A percentile compares a stretch with the other conserved stretches of the same genome.
These are phyloP conservation scores for Pheucticus melanocephalus DNA, from an alignment of 2,113 vertebrate species.

Conservation along the genomic window DNA sequence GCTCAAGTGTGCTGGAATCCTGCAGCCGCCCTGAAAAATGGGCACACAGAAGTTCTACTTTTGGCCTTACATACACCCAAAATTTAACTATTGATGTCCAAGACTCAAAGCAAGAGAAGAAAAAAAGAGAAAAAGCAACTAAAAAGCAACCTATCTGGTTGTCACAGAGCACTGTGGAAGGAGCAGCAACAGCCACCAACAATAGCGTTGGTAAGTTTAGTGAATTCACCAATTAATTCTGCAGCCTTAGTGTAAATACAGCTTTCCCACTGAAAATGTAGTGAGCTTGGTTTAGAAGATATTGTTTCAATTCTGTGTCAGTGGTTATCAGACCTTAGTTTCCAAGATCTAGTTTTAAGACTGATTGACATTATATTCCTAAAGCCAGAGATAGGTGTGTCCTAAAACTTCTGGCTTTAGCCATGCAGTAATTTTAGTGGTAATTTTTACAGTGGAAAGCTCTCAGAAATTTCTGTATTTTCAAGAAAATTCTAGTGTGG, in stretches of 20 bases:
- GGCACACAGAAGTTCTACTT: neutral
- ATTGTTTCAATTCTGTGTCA: neutral
- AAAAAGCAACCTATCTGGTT: constrained; percentile 64
- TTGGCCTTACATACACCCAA: constrained; percentile 35
- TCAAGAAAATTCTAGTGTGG: neutral
- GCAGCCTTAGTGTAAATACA: neutral
- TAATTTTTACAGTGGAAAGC: neutral
- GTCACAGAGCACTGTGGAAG: constrained; percentile 43
- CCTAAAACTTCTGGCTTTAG: neutral
- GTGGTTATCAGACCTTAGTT: neutral
- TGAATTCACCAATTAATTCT: neutral
- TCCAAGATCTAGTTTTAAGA: neutral
- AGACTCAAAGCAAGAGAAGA: constrained; percentile 20
- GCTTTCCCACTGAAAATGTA: neutral
- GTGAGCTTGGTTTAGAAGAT: neutral
- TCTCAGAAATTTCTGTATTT: neutral
- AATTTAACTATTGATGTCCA: constrained; percentile 44
- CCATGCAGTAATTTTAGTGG: neutral
- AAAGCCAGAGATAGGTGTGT: neutral
- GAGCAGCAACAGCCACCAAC: neutral
- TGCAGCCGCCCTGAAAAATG: neutral
- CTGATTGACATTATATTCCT: neutral
- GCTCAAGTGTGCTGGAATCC: neutral
- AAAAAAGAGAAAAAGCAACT: neutral
- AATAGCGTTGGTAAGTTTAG: neutral